A percentile compares a stretch with the other conserved stretches of the same genome.
These are phyloP conservation scores for Homarus americanus DNA, from an alignment of 1,140 invertebrate genomes.

Conservation along the genomic window DNA sequence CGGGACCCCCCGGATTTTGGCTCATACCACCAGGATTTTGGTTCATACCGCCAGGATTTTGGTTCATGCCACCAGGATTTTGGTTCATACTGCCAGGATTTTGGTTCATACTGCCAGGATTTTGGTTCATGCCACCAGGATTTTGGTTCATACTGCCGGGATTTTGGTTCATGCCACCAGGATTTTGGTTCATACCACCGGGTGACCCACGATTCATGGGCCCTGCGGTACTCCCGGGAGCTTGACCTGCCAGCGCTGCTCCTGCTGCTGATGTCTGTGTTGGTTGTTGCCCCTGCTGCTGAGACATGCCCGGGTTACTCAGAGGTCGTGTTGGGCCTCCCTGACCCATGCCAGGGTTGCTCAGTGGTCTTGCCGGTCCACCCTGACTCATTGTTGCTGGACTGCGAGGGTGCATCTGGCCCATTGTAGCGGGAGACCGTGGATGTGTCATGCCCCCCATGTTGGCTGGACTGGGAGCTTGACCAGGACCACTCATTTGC, in stretches of 20 bases:
- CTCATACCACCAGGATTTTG: conserved; percentile 46
- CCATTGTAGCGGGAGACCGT: conserved; percentile 69
- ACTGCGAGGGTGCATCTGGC: conserved; percentile 68
- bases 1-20: conserved; percentile 31
- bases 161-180: conserved; percentile 41
- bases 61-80: conserved; percentile 46
- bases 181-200: conserved; percentile 44
- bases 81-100: conserved; percentile 35
- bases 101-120: conserved; percentile 45
- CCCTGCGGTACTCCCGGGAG: conserved; percentile 50
- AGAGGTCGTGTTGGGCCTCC: conserved; percentile 63
- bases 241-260: conserved; percentile 41
- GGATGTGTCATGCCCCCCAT: conserved; percentile 72
- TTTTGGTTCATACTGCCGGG: conserved; percentile 38
- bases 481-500: conserved; percentile 70
- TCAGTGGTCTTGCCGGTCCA: conserved; percentile 72
- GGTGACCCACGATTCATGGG: conserved; percentile 58
- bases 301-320: conserved; percentile 63
- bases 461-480: conserved; percentile 71
- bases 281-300: conserved; percentile 62
- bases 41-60: conserved; percentile 41
- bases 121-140: conserved; percentile 42
- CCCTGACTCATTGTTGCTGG: conserved; percentile 72
- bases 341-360: conserved; percentile 72
- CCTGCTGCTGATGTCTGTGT: conserved; percentile 40